phyloP scores from a whole-genome alignment of 1,140 invertebrate species.

The Trachymyrmex cornetzi region DNA sequence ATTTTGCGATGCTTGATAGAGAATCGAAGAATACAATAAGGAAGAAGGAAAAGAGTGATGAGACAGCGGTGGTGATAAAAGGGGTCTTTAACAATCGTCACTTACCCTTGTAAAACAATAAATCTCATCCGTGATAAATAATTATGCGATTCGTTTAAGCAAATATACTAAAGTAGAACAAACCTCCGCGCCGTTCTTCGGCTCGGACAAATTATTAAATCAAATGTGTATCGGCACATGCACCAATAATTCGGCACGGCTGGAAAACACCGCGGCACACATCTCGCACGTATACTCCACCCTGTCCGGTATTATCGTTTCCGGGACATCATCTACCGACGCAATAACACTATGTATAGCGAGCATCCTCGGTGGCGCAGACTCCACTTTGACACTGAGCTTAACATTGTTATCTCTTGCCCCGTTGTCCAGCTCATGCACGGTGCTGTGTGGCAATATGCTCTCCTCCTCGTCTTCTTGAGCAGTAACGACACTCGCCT shows the following conservation, averaged over 20 bases:
- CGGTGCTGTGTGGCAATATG: constrained; percentile 17
- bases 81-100: neutral
- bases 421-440: constrained; percentile 73
- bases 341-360: constrained; percentile 80
- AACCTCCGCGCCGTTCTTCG: constrained; percentile 71
- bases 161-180: constrained; percentile 76
- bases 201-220: constrained; percentile 82
- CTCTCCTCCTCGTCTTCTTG: constrained; percentile 76
- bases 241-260: constrained; percentile 90
- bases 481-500: constrained; percentile 80
- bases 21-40: neutral
- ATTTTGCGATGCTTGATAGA: neutral
- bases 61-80: neutral
- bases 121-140: constrained; percentile 63
- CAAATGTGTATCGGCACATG: constrained; percentile 94
- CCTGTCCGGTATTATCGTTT: constrained; percentile 87
- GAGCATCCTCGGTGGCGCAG: constrained; percentile 76
- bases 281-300: constrained; percentile 91
- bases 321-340: constrained; percentile 82
- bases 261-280: constrained; percentile 92
- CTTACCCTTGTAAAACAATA: constrained; percentile 3
- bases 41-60: neutral
- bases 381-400: constrained; percentile 81
- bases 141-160: constrained; percentile 67
- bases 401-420: constrained; percentile 70